phyloP scores from a whole-genome alignment of 2,113 vertebrate genomes.

The Microtus oregoni region DNA sequence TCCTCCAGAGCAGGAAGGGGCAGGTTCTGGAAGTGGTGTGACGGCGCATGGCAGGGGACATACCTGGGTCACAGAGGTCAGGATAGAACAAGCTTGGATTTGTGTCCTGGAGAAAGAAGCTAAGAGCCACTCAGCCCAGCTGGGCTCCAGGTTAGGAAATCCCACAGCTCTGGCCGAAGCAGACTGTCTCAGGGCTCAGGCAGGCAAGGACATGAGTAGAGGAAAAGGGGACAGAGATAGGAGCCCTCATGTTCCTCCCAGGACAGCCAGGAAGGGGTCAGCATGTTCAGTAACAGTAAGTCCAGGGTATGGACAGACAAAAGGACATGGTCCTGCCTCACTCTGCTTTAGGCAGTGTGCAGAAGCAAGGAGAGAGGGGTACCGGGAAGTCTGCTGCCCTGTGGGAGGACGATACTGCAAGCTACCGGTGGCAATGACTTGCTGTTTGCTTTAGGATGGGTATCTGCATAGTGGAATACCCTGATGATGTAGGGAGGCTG shows the following conservation, averaged over 20 bases:
- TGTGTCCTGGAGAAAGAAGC: not conserved
- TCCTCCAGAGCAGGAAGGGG: not conserved
- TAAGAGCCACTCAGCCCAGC: not conserved
- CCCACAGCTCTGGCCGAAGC: not conserved
- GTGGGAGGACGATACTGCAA: not conserved
- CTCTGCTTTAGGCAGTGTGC: rapidly evolving
- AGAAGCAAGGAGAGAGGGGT: rapidly evolving
- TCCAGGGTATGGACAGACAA: too few species aligned
- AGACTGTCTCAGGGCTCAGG: not conserved
- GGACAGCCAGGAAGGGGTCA: not conserved
- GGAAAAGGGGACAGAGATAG: not conserved
- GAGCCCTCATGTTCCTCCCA: too few species aligned
- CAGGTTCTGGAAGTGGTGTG: not conserved
- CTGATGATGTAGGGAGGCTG: not conserved
- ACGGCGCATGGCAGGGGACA: rapidly evolving
- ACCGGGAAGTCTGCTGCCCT: not conserved
- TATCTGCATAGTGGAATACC: not conserved
- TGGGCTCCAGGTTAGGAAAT: not conserved
- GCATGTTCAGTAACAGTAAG: not conserved
- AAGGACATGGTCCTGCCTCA: not conserved
- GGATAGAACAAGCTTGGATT: too few species aligned
- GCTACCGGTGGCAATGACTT: not conserved
- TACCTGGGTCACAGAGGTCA: not conserved
- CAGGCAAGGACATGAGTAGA: not conserved
- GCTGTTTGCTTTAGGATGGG: not conserved